These are phyloP conservation scores for Hafferia zeledoni DNA, from an alignment of 2,797 vertebrate species.

Conservation along the genomic window DNA sequence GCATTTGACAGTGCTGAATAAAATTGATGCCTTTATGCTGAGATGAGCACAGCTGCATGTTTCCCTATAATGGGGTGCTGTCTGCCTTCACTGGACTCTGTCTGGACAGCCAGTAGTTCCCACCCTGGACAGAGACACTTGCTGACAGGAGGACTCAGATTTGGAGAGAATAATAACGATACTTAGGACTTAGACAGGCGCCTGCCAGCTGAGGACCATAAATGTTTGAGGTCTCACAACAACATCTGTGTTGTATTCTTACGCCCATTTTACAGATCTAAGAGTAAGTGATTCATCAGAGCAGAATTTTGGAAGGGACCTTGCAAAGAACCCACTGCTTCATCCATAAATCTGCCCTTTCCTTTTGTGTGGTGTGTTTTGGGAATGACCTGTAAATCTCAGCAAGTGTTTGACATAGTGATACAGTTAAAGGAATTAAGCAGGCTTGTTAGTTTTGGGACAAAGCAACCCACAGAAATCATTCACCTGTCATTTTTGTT, in stretches of 20 bases:
- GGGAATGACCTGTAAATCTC: neutral
- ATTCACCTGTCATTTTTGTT: neutral
- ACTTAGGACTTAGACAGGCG: slow-evolving; percentile 49
- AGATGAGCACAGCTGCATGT: slow-evolving; percentile 75
- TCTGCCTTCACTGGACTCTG: slow-evolving; percentile 62
- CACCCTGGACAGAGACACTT: slow-evolving; percentile 45
- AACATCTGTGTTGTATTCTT: slow-evolving; percentile 50
- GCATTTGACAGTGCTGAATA: slow-evolving; percentile 62
- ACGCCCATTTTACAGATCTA: slow-evolving; percentile 1
- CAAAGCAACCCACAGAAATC: neutral
- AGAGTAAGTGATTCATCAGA: neutral
- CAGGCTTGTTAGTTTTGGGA: neutral
- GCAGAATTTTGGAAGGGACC: neutral
- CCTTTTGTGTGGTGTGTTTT: slow-evolving; percentile 8
- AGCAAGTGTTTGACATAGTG: neutral
- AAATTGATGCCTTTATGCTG: slow-evolving; percentile 77
- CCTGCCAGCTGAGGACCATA: slow-evolving; percentile 43
- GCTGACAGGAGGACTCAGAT: neutral
- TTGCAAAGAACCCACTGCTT: neutral
- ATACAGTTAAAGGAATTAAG: neutral
- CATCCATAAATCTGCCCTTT: neutral
- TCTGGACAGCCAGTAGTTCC: slow-evolving; percentile 23
- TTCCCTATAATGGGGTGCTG: slow-evolving; percentile 76
- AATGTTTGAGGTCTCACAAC: slow-evolving; percentile 39
- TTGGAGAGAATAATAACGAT: slow-evolving; percentile 48